phyloP scores from a whole-genome alignment of 2,797 vertebrate species.

The Astyanax mexicanus region DNA sequence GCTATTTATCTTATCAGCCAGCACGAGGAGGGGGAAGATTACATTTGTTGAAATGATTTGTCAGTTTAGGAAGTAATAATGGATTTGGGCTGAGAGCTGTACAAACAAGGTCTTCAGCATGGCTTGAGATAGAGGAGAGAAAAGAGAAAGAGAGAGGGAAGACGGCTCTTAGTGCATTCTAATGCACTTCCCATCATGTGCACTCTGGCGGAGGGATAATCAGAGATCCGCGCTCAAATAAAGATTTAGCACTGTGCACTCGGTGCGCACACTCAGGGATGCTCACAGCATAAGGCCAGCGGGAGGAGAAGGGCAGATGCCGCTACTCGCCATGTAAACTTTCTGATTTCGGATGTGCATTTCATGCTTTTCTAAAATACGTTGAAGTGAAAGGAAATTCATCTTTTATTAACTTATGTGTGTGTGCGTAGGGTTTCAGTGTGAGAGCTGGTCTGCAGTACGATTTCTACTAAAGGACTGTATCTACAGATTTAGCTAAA shows the following conservation, averaged over 20 bases:
- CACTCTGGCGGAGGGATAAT: conserved; percentile 39
- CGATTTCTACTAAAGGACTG: background rate
- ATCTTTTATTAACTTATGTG: background rate
- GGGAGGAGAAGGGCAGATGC: background rate
- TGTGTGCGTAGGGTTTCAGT: background rate
- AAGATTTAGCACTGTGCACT: conserved; percentile 46
- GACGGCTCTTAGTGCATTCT: conserved; percentile 47
- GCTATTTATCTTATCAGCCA: conserved; percentile 78
- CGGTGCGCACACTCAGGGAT: conserved; percentile 29
- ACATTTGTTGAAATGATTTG: conserved; percentile 82
- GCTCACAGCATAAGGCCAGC: conserved; percentile 1
- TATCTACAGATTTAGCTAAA: background rate
- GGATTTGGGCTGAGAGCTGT: conserved; percentile 80
- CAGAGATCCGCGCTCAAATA: conserved; percentile 54
- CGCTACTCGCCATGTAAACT: background rate
- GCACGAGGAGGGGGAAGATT: conserved; percentile 72
- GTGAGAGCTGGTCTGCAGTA: background rate
- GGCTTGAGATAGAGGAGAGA: conserved; percentile 51
- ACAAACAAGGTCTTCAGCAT: conserved; percentile 73
- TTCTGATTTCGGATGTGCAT: background rate
- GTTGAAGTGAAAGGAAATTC: background rate
- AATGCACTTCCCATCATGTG: conserved; percentile 40
- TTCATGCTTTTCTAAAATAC: background rate
- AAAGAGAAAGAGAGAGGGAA: conserved; percentile 3
- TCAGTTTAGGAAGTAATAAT: conserved; percentile 82